Conservation (phyloP, 2,888 invertebrate genomes). For the Cephus sareptanus region DNA sequence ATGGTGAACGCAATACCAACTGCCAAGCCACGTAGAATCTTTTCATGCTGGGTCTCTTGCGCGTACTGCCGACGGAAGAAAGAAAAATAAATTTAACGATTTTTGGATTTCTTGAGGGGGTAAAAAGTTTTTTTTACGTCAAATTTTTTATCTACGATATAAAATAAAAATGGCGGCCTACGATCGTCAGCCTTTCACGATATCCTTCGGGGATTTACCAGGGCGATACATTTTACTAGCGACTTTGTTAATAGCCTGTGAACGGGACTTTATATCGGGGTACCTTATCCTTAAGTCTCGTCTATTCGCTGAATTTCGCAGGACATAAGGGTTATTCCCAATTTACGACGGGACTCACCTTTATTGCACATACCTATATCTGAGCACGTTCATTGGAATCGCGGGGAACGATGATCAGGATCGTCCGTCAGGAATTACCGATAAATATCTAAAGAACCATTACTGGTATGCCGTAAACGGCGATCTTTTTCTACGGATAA, state of each 20-base stretch:
- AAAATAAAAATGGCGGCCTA: neutral
- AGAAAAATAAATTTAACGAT: neutral
- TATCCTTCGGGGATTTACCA: neutral
- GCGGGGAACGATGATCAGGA: neutral
- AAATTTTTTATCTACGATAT: neutral
- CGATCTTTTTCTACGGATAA: neutral
- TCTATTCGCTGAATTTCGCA: neutral
- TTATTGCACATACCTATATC: neutral
- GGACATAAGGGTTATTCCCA: neutral
- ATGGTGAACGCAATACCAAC: constrained; percentile 96
- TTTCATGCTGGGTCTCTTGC: constrained; percentile 97
- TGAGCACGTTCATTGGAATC: neutral
- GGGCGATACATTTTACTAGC: neutral
- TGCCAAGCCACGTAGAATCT: constrained; percentile 95
- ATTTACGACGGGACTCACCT: neutral
- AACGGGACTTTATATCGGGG: neutral
- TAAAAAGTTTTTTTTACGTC: neutral
- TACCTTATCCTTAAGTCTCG: neutral
- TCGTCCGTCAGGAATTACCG: neutral
- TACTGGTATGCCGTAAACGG: neutral
- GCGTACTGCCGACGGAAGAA: constrained; percentile 73
- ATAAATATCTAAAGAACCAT: neutral
- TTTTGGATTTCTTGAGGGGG: neutral
- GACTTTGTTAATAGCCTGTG: neutral
- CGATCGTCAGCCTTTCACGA: neutral